A percentile compares a stretch with the other conserved stretches of the same genome.
Evolutionary conservation across 64 coral and sea anemone species (phyloP).

Genomic region (Montipora capricornis): DNA sequence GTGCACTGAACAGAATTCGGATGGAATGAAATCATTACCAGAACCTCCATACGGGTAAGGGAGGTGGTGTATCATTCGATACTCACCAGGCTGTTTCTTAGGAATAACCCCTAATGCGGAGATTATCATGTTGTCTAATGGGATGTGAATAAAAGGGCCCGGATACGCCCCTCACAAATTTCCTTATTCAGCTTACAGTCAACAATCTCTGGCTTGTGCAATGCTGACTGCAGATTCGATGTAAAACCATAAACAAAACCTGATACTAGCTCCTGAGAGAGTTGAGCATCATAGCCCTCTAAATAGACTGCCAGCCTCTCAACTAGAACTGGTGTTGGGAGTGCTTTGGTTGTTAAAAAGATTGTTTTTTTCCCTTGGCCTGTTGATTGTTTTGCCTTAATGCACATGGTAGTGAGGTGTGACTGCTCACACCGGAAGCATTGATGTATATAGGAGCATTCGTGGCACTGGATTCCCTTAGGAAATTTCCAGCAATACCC

Average conservation of each 20-base stretch:
- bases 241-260: slow-evolving; percentile 4
- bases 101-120: slow-evolving; percentile 11
- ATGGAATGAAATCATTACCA: neutral
- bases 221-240: neutral
- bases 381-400: neutral
- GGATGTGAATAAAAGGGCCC: slow-evolving; percentile 1
- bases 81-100: slow-evolving; percentile 18
- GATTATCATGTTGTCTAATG: neutral
- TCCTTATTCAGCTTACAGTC: neutral
- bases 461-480: neutral
- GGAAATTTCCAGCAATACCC: slow-evolving; percentile 29
- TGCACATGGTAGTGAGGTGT: neutral
- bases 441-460: slow-evolving; percentile 16
- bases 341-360: neutral
- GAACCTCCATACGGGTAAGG: neutral
- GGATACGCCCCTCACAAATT: neutral
- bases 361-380: neutral
- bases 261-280: neutral
- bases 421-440: neutral
- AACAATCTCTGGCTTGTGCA: neutral
- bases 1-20: too few relatives aligned
- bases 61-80: slow-evolving; percentile 12
- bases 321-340: slow-evolving; percentile 45
- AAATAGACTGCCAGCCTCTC: slow-evolving; percentile 37
- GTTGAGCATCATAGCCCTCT: neutral